Percentiles rank a stretch among this genome's conserved stretches.
Evolutionary conservation across 2,888 invertebrate species (phyloP).

Genomic region (Ethmia dodecea): DNA sequence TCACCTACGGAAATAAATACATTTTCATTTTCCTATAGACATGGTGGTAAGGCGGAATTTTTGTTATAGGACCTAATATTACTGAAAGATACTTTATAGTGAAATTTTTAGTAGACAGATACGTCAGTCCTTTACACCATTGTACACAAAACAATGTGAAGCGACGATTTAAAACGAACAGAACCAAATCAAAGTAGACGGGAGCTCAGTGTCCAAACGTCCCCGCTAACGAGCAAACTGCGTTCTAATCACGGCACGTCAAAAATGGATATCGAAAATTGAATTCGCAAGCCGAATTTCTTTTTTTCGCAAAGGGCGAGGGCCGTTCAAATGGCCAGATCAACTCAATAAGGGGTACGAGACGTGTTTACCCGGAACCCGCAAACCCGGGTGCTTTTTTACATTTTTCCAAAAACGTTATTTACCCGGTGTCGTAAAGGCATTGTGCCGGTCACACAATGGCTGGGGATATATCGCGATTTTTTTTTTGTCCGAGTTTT

Average conservation of each 20-base stretch:
- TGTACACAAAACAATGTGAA: too few species aligned
- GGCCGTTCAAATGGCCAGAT: slow-evolving; percentile 72
- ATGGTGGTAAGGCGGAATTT: too few species aligned
- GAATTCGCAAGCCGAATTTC: slow-evolving; percentile 57
- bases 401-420: slow-evolving; percentile 70
- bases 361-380: slow-evolving; percentile 74
- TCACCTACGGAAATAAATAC: too few species aligned
- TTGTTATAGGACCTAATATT: too few species aligned
- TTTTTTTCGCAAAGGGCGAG: slow-evolving; percentile 59
- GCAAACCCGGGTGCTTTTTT: slow-evolving; percentile 66
- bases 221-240: slow-evolving; percentile 69
- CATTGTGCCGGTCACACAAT: slow-evolving; percentile 69
- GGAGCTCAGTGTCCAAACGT: slow-evolving; percentile 37
- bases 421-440: slow-evolving; percentile 74
- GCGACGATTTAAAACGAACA: too few species aligned
- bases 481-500: slow-evolving; percentile 39
- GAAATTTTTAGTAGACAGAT: too few species aligned
- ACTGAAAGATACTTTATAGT: too few species aligned
- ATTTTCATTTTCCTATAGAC: too few species aligned
- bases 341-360: slow-evolving; percentile 71
- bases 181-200: slow-evolving; percentile 44
- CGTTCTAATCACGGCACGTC: slow-evolving; percentile 75
- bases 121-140: too few species aligned
- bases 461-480: slow-evolving; percentile 47
- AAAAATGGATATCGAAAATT: slow-evolving; percentile 76